Evolutionary conservation across 2,888 invertebrate genomes (phyloP), one percentile per base, ranked within the genome.

Genomic region (Catocala fraxini): DNA sequence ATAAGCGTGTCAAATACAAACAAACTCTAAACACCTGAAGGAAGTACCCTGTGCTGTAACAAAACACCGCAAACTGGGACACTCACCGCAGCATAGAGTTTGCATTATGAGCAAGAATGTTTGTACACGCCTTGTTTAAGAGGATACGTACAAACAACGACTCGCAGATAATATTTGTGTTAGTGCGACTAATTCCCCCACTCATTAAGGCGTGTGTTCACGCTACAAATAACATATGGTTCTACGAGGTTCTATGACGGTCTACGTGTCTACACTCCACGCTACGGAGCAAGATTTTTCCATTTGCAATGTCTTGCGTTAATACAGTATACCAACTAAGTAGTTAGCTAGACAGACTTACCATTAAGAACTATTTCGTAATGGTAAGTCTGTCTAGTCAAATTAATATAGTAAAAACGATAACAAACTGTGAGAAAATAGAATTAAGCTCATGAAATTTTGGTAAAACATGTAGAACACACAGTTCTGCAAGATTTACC

Each of bases 121-220:
- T 65, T 72, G 65, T 51, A 53, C 39, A 68, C 56, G 59, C 55
- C 65, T 61, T 63, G 61, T 70, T 70, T 68, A 68, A 65, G 67
- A 62, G 67, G 65, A 71, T 78, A 75, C 71, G 78, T 71, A 75
- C 78, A 81, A 82, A 84, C 80, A 81, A 70, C 70, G 70, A 61
- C 52, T 71, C 65, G 63, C 56, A 68, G 69, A 81, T 80, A 80
- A 83, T 84, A 84, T 85, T 86, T 84, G 80, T 77, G 78, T 84
- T 83, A 63, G 60, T 66, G 57, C 71, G 77, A 68, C 81, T 86
- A 86, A 86, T 82, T 80, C 77, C 63, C 67, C 25, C 64, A 39
- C 54, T 51, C 45, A 42, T 55, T 59, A 59, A 52, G 52, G 52
- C 13, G 15, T 9, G 12, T 6, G 13, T 34, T 46, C 39, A 6